phyloP scores from a whole-genome alignment of 2,113 vertebrate genomes.

The Chloropsis cyanopogon region DNA sequence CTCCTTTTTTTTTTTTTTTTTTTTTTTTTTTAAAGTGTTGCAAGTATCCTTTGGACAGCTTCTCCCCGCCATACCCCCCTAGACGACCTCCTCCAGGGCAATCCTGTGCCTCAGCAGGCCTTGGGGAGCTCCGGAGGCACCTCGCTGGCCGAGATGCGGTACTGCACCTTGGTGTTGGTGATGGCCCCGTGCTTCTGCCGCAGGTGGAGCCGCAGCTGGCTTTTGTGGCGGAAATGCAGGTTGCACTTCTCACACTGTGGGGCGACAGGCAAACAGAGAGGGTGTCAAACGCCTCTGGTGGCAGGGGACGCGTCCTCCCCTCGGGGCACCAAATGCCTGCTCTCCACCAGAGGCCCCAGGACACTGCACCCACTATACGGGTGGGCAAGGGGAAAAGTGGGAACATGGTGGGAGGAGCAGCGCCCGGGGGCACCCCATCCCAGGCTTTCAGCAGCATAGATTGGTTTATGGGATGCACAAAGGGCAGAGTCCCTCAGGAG shows the following conservation, averaged over 20 bases:
- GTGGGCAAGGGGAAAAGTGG: not conserved
- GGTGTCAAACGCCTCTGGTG: fast-evolving
- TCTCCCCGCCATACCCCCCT: not conserved
- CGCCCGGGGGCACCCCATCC: not conserved
- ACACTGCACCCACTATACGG: not conserved
- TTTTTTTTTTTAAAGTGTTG: constrained; percentile 58
- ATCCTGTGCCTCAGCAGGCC: constrained; percentile 77
- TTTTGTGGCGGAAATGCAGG: constrained; percentile 99
- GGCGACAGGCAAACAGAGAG: not conserved
- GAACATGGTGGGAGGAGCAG: not conserved
- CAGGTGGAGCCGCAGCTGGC: constrained; percentile 93
- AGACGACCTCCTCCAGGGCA: not conserved
- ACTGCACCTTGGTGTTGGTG: constrained; percentile 99
- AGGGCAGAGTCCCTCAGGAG: not conserved
- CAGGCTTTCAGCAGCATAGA: not conserved
- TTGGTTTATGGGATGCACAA: not conserved
- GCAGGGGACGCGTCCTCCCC: not conserved
- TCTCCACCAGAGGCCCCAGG: not conserved
- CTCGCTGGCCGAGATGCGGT: constrained; percentile 84
- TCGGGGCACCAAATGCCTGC: too few species aligned
- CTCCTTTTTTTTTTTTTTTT: too few species aligned
- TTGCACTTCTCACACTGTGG: constrained; percentile 99
- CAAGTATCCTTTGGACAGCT: constrained; percentile 72
- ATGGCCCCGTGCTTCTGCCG: constrained; percentile 99
- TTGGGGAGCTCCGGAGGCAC: constrained; percentile 87